Base-by-base conservation (phyloP, 2,888 invertebrate genomes). In the Cactoblastis cactorum region DNA sequence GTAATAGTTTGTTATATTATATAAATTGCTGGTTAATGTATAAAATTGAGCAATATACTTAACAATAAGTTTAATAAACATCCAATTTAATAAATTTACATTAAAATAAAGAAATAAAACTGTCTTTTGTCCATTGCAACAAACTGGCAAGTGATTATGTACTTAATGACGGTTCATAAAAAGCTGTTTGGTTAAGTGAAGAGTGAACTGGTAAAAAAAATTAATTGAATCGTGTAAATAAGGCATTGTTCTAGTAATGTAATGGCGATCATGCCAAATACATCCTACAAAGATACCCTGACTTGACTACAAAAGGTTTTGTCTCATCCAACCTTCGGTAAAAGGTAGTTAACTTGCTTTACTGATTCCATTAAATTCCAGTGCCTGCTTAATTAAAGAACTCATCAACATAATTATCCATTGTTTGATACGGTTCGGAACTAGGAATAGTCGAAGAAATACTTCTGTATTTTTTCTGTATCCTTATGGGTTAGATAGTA, bases 391-490 rank as follows among this genome's bases (percentile, higher is more conserved):
- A 48, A 48, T 48, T 48, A 18, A 17, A 14, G 15, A 11, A 15
- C 38, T 38, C 34, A 34, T 38, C 48, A 37, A 48, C 38, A 47
- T 35, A 47, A 47, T 47, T 48, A 48, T 38, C 28, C 38, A 28
- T 48, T 28, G 24, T 38, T 48, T 47, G 14, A 35, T 38, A 38
- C 24, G 35, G 8, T 28, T 35, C 22, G 14, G 35, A 12, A 33
- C 34, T 22, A 47, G 19, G 22, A 14, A 35, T 15, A 22, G 12
- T 41, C 4, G 43, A 43, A 43, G 43, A 43, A 43, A 43, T 15
- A 11, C 15, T 28, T 43, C 17, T 35, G 2, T 17, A 12, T 11
- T 11, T 14, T 34, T 34, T 34, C 5, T 34, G 34, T 34, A n/a
- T n/a, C n/a, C n/a, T n/a, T n/a, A n/a, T n/a, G n/a, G n/a, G n/a